Percentiles rank a stretch among this genome's conserved stretches.
These are phyloP conservation scores for Amphiduros pacificus DNA, from an alignment of 2,888 invertebrate genomes.

Conservation along the genomic window DNA sequence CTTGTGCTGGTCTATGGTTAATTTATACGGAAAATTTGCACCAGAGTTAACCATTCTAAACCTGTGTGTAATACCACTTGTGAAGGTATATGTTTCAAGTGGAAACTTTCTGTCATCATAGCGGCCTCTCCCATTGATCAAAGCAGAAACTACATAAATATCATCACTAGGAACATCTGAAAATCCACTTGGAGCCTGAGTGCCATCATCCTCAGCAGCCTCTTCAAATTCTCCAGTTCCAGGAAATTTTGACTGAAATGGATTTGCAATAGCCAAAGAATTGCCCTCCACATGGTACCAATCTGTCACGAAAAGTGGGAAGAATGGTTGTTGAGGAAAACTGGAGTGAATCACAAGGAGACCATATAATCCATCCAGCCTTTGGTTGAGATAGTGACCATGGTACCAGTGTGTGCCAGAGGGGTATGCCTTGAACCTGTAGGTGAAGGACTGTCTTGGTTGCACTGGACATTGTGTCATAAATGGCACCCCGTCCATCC, in stretches of 20 bases:
- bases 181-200: too few relatives aligned
- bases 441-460: conserved; percentile 2
- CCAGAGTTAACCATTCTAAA: conserved; percentile 1
- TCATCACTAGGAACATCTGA: too few relatives aligned
- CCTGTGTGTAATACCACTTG: neutral
- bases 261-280: neutral
- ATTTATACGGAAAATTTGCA: neutral
- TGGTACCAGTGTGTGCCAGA: conserved; percentile 15
- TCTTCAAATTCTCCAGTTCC: conserved; percentile 2
- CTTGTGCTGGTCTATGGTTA: conserved; percentile 1
- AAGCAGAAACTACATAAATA: neutral
- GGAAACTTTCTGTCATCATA: neutral
- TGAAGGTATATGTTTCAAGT: neutral
- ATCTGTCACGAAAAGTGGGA: conserved; percentile 1
- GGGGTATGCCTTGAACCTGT: conserved; percentile 8
- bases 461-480: conserved; percentile 9
- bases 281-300: conserved; percentile 3
- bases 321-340: neutral
- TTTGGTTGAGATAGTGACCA: neutral
- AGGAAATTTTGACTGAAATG: neutral
- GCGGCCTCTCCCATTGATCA: conserved; percentile 10
- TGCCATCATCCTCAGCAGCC: too few relatives aligned
- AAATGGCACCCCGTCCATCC: conserved; percentile 15
- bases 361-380: conserved; percentile 7
- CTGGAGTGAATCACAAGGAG: conserved; percentile 1